Evolutionary conservation across 2,113 vertebrate genomes (phyloP).

Genomic region (Nesospiza acunhae): DNA sequence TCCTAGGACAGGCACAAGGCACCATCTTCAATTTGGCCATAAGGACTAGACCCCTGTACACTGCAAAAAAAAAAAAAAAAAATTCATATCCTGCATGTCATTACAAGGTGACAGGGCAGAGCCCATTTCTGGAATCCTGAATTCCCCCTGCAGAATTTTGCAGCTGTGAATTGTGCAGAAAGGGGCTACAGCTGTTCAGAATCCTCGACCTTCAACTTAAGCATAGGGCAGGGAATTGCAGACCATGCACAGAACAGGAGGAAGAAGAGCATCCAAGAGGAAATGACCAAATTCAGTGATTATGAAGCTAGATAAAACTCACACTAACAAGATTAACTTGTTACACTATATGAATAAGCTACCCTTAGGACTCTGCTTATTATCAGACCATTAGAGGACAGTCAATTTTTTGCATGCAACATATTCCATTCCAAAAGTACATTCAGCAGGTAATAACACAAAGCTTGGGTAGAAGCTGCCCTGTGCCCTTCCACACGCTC

Average conservation of each 20-base stretch:
- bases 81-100: background rate
- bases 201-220: background rate
- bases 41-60: background rate
- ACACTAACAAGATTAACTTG: background rate
- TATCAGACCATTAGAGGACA: background rate
- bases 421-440: background rate
- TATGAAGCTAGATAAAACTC: background rate
- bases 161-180: background rate
- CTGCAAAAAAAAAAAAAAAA: background rate
- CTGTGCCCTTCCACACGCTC: background rate
- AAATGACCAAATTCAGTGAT: constrained; percentile 4
- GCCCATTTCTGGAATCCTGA: background rate
- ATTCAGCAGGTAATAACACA: background rate
- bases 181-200: background rate
- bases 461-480: background rate
- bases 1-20: accelerated
- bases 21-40: background rate
- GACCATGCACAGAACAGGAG: background rate
- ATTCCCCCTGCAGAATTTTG: background rate
- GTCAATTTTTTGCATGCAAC: background rate
- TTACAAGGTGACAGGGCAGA: background rate
- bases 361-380: constrained; percentile 2
- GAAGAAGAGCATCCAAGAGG: background rate
- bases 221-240: background rate
- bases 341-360: background rate